Evolutionary conservation across 1,140 invertebrate genomes (phyloP), one percentile per base, ranked within the genome.

Genomic region (Meloidogyne chitwoodi): DNA sequence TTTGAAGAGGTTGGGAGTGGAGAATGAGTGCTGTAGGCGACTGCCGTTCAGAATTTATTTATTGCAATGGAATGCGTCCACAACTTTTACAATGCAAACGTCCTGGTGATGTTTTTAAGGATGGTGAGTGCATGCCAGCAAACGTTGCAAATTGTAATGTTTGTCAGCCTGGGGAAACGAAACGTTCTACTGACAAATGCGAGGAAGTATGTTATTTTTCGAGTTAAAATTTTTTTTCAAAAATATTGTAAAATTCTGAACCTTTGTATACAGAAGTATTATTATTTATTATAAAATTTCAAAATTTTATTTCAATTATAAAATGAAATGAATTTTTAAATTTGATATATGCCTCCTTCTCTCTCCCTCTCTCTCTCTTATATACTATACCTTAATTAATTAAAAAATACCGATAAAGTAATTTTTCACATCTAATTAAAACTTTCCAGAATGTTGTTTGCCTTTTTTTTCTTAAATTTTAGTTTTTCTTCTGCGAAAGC

Each of bases 1-100:
- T 8, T 64, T 75, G 48, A 16, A 75, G 66, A 71, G 74, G 74
- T 41, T 75, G 74, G 75, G 75, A 76, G 29, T 76, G 75, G 75
- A n/a, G 75, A 68, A 76, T 62, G 29, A 62, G 34, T 61, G 31
- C 75, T 12, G n/a, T 76, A 29, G 75, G 75, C 27, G 75, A 76
- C 0, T 76, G 75, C 63, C 44, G 56, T 5, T 22, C 27, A 12
- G 56, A 76, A 44, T 76, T 76, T 70, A 34, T 76, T 29, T 76
- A 63, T 29, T 76, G 75, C 31, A 76, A 76, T 41, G 75, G 67
- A 44, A 63, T 76, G 38, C 68, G 75, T 3, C 75, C 75, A 14
- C 65, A 67, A 44, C 64, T 75, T 34, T 76, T 76, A 27, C 75
- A 76, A 76, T 76, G 75, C 67, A 26, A 76, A 63, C 41, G 26